Evolutionary conservation across 2,888 invertebrate species (phyloP).

Genomic region (Biston betularia): DNA sequence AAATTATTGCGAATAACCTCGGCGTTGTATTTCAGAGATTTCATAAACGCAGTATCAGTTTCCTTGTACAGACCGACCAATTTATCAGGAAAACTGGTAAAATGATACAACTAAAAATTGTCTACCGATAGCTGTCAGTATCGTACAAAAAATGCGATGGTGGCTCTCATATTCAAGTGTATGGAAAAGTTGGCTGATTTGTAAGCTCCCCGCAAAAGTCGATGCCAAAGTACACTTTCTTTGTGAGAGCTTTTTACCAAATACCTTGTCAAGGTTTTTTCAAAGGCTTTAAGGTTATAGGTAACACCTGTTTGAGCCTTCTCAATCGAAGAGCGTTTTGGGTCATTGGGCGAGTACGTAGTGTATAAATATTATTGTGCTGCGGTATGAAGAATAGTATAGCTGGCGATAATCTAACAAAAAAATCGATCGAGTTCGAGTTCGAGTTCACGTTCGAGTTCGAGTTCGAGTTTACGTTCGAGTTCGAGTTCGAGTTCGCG

Average conservation of each 20-base stretch:
- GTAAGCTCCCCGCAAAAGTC: constrained; percentile 16
- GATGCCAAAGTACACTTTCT: constrained; percentile 16
- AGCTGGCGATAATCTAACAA: no score
- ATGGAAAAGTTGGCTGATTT: not conserved
- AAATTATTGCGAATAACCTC: constrained; percentile 32
- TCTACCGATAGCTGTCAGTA: not conserved
- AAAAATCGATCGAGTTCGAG: no score
- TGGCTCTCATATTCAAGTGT: not conserved
- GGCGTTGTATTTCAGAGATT: constrained; percentile 28
- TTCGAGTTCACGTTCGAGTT: no score
- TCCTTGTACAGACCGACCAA: constrained; percentile 12
- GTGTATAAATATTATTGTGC: no score
- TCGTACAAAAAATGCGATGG: not conserved
- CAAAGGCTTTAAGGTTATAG: constrained; percentile 13
- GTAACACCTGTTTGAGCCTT: constrained; percentile 17
- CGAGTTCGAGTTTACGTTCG: no score
- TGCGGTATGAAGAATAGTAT: no score
- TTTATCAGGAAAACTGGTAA: not conserved
- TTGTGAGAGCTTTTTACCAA: constrained; percentile 13
- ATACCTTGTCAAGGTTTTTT: constrained; percentile 15
- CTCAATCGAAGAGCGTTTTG: not conserved
- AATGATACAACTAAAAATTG: not conserved
- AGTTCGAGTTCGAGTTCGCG: no score
- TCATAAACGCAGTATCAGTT: constrained; percentile 21
- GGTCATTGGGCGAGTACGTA: constrained; percentile 1